Percentiles rank a stretch among this genome's conserved stretches.
These are phyloP conservation scores for Holothuria scabra DNA, from an alignment of 53 echinoderm and acorn worm genomes.

Conservation along the genomic window DNA sequence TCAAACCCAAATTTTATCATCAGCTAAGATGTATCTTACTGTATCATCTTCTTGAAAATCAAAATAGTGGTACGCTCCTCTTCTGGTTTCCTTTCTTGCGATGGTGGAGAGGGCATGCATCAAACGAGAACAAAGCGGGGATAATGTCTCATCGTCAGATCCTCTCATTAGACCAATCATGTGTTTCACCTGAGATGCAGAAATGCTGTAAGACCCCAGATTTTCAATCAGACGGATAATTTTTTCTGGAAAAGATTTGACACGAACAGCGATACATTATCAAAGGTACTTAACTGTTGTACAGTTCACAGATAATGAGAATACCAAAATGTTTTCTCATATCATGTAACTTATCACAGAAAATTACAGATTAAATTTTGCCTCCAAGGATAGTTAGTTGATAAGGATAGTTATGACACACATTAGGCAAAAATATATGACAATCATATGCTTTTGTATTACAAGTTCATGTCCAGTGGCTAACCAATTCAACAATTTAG, in stretches of 20 bases:
- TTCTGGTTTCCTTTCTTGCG: constrained; percentile 89
- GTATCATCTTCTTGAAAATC: constrained; percentile 88
- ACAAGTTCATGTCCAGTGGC: no score
- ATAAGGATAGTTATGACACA: no score
- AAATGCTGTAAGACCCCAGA: constrained; percentile 93
- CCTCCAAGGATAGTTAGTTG: no score
- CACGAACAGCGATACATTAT: no score
- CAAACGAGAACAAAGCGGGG: constrained; percentile 73
- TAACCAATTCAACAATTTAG: no score
- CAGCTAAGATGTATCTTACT: constrained; percentile 53
- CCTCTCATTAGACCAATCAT: constrained; percentile 89
- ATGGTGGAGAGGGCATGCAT: constrained; percentile 89
- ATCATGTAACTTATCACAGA: no score
- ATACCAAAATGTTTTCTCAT: no score
- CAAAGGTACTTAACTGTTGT: no score
- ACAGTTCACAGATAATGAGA: no score
- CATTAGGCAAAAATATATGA: no score
- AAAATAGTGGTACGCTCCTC: constrained; percentile 95
- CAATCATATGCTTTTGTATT: no score
- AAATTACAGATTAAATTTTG: no score
- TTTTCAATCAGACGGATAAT: constrained; percentile 80
- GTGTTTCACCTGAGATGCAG: constrained; percentile 85
- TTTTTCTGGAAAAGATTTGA: constrained; percentile 68
- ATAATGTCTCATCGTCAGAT: constrained; percentile 75
- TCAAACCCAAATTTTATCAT: not conserved